These are phyloP conservation scores for Popillia japonica DNA, from an alignment of 1,140 invertebrate species.

Conservation along the genomic window DNA sequence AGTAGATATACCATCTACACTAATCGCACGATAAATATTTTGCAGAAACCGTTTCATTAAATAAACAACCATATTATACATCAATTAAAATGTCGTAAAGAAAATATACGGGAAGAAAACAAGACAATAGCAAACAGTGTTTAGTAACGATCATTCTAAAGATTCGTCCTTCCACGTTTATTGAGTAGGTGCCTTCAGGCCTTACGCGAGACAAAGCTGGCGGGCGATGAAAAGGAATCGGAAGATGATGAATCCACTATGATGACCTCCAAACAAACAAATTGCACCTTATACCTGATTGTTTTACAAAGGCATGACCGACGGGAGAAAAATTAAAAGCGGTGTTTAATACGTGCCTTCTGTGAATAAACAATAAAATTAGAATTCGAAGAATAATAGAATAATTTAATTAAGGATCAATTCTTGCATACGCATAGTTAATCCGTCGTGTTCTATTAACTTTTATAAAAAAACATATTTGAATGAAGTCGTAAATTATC, in stretches of 20 bases:
- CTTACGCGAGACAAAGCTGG: neutral
- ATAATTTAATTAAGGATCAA: neutral
- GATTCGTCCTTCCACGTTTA: neutral
- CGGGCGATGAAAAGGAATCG: neutral
- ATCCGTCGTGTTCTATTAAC: neutral
- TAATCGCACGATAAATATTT: too few relatives aligned
- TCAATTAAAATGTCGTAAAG: neutral
- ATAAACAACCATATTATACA: neutral
- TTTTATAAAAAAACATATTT: neutral
- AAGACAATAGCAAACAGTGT: neutral
- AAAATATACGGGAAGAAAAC: neutral
- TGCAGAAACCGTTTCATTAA: too few relatives aligned
- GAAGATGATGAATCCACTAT: neutral
- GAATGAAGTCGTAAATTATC: neutral
- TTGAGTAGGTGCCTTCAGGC: neutral
- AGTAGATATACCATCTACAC: too few relatives aligned
- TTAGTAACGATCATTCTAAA: neutral
- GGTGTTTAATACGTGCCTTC: neutral
- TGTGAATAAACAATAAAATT: constrained; percentile 6
- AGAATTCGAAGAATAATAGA: constrained; percentile 11
- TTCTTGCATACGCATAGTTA: neutral
- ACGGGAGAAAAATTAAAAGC: neutral
- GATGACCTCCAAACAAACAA: neutral
- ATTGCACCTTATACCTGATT: neutral
- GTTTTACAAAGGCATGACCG: neutral